Evolutionary conservation across 2,113 vertebrate genomes (phyloP).

Genomic region (Tinamus guttatus): DNA sequence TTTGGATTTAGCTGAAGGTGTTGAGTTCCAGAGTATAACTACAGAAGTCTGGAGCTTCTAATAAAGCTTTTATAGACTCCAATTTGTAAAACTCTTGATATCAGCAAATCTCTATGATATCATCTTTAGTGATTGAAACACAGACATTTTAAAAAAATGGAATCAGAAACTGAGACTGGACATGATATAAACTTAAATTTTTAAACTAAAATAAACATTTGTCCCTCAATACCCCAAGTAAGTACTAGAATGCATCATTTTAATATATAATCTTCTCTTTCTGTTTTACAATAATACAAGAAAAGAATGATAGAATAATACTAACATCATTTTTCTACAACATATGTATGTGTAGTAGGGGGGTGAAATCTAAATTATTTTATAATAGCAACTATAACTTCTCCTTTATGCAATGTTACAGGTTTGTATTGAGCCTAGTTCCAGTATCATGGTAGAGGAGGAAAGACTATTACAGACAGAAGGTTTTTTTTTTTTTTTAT

Average conservation of each 20-base stretch:
- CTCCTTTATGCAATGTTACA: not conserved
- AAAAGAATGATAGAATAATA: not conserved
- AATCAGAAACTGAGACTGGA: not conserved
- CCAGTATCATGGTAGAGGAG: not conserved
- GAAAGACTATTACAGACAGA: not conserved
- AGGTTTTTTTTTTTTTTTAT: not conserved
- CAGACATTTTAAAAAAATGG: not conserved
- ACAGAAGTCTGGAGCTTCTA: not conserved
- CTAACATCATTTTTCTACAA: not conserved
- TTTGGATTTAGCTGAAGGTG: not conserved
- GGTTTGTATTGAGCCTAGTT: not conserved
- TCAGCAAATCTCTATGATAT: not conserved
- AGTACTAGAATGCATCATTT: not conserved
- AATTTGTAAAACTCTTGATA: not conserved
- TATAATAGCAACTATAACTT: not conserved
- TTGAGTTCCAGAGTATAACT: not conserved
- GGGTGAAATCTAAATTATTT: not conserved
- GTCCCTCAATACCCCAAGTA: not conserved
- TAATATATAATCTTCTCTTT: not conserved
- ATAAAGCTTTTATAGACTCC: not conserved
- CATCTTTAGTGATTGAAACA: not conserved
- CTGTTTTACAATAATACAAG: not conserved
- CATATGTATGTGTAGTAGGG: not conserved
- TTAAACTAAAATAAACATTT: not conserved
- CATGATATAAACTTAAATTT: not conserved